A percentile compares a stretch with the other conserved stretches of the same genome.
These are phyloP conservation scores for Rhagophthalmus giganteus DNA, from an alignment of 2,888 invertebrate genomes.

Conservation along the genomic window DNA sequence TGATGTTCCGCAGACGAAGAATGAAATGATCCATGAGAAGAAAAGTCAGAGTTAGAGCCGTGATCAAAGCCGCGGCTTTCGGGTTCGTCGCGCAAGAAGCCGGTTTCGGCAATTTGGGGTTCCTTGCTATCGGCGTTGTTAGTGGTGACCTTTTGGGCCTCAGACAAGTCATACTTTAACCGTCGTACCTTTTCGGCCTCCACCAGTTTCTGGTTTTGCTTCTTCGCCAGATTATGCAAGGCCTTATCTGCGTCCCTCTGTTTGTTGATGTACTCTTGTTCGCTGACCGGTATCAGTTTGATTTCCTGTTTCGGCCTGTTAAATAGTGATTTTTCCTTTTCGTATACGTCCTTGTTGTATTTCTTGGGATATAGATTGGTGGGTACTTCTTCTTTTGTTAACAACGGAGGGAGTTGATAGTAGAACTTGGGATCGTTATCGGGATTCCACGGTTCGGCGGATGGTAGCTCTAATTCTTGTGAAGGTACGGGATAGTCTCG, in stretches of 20 bases:
- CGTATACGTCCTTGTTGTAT: constrained; percentile 57
- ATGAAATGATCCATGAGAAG: neutral
- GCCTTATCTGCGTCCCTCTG: constrained; percentile 48
- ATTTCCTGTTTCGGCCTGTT: constrained; percentile 56
- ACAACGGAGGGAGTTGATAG: constrained; percentile 51
- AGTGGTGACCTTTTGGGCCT: constrained; percentile 1
- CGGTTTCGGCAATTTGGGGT: constrained; percentile 30
- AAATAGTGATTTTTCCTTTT: constrained; percentile 46
- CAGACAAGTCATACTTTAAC: constrained; percentile 1
- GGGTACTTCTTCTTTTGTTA: constrained; percentile 53
- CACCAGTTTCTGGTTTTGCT: constrained; percentile 58
- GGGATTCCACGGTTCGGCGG: constrained; percentile 53
- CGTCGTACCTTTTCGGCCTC: constrained; percentile 49
- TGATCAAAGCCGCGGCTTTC: constrained; percentile 10
- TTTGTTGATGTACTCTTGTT: constrained; percentile 49
- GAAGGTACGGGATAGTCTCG: constrained; percentile 51
- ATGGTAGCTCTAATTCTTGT: constrained; percentile 56
- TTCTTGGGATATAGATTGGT: constrained; percentile 65
- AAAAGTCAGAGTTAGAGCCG: constrained; percentile 8
- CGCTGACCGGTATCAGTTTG: constrained; percentile 53
- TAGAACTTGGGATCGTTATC: constrained; percentile 50
- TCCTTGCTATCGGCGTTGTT: constrained; percentile 18
- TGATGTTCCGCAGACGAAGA: constrained; percentile 7
- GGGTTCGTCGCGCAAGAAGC: constrained; percentile 22
- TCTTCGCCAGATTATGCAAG: constrained; percentile 56